These are phyloP conservation scores for Holcopasites calliopsidis DNA, from an alignment of 1,140 invertebrate species.

Conservation along the genomic window DNA sequence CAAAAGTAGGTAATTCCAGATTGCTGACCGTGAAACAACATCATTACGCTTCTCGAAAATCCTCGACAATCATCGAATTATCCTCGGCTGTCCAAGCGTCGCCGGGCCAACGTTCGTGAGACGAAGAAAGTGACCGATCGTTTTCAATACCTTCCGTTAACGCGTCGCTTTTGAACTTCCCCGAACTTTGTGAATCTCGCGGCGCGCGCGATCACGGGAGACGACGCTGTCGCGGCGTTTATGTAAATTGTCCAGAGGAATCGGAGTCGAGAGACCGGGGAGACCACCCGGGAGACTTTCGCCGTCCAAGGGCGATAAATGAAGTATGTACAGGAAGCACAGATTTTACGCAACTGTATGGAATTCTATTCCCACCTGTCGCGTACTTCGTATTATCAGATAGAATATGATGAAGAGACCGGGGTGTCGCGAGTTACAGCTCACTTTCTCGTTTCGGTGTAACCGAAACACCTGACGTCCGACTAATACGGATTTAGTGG, in stretches of 20 bases:
- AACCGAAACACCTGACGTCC: no score
- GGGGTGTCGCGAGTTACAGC: no score
- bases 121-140: slow-evolving; percentile 4
- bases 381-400: no score
- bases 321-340: no score
- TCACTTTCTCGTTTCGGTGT: no score
- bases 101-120: not conserved
- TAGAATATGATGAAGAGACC: no score
- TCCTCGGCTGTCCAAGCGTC: not conserved
- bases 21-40: not conserved
- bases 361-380: no score
- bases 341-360: no score
- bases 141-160: not conserved
- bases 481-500: no score
- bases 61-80: not conserved
- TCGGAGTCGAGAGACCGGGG: not conserved
- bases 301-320: no score
- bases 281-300: not conserved
- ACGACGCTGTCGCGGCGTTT: not conserved
- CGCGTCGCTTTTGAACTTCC: not conserved
- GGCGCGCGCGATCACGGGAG: not conserved
- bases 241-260: not conserved
- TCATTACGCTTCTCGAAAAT: not conserved
- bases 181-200: not conserved
- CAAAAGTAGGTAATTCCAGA: no score